These are phyloP conservation scores for Homarus gammarus DNA, from an alignment of 2,888 invertebrate species.

Conservation along the genomic window DNA sequence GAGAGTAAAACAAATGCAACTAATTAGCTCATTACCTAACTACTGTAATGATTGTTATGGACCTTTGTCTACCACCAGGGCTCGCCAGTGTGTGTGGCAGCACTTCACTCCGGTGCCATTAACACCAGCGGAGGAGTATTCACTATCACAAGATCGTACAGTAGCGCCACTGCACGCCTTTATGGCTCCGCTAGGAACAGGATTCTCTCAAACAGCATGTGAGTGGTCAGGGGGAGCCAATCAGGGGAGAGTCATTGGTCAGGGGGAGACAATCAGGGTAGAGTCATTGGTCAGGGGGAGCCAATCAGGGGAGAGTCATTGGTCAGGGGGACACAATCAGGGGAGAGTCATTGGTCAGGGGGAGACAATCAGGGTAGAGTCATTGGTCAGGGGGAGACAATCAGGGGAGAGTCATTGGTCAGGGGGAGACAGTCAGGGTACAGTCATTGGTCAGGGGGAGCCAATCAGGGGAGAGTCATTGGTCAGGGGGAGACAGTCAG, in stretches of 20 bases:
- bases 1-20: too few relatives aligned
- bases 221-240: not conserved
- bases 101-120: not conserved
- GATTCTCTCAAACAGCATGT: not conserved
- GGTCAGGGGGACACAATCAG: not conserved
- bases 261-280: not conserved
- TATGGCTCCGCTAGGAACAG: not conserved
- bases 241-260: not conserved
- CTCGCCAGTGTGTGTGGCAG: not conserved
- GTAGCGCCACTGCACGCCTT: not conserved
- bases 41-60: too few relatives aligned
- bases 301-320: not conserved
- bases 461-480: not conserved
- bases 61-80: not conserved
- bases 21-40: too few relatives aligned
- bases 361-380: not conserved
- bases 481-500: not conserved
- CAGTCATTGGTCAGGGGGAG: not conserved
- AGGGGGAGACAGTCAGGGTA: not conserved
- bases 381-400: not conserved
- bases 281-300: not conserved
- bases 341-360: not conserved
- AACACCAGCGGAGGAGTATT: not conserved
- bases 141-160: not conserved
- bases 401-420: not conserved